Percentiles rank a stretch among this genome's conserved stretches.
Evolutionary conservation across 2,113 vertebrate species (phyloP).

Genomic region (Sphaerodactylus townsendi): DNA sequence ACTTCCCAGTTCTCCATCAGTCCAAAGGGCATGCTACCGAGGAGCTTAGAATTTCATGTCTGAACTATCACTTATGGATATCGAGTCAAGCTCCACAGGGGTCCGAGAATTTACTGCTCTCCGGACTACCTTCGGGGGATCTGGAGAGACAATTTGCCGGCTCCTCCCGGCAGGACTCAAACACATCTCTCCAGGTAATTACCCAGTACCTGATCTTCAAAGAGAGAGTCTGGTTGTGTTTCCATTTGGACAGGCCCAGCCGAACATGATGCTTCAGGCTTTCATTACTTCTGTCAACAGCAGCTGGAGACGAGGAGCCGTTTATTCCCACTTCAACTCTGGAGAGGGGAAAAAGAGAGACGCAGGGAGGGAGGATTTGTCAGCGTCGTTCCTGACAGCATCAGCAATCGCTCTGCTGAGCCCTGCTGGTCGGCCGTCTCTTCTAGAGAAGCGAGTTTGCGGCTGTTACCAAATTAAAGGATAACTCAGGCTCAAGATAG

Average conservation of each 20-base stretch:
- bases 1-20: not conserved
- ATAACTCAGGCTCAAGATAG: not conserved
- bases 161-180: slow-evolving; percentile 47
- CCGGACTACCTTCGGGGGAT: slow-evolving; percentile 57
- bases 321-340: slow-evolving; percentile 79
- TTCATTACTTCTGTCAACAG: slow-evolving; percentile 78
- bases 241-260: slow-evolving; percentile 76
- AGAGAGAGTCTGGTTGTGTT: slow-evolving; percentile 82
- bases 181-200: slow-evolving; percentile 58
- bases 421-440: slow-evolving; percentile 66
- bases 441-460: slow-evolving; percentile 63
- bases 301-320: slow-evolving; percentile 75
- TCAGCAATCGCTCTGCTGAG: slow-evolving; percentile 58
- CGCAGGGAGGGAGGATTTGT: slow-evolving; percentile 52
- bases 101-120: slow-evolving; percentile 62
- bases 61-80: slow-evolving; percentile 50
- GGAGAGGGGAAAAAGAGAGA: slow-evolving; percentile 22
- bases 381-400: slow-evolving; percentile 61
- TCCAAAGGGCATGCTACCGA: not conserved
- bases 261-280: slow-evolving; percentile 76
- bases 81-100: slow-evolving; percentile 54
- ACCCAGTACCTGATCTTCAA: slow-evolving; percentile 82
- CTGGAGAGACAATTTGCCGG: slow-evolving; percentile 58
- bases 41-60: slow-evolving; percentile 43
- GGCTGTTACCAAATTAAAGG: slow-evolving; percentile 65